phyloP scores from a whole-genome alignment of 2,113 vertebrate genomes.

The Butastur rufipennis region DNA sequence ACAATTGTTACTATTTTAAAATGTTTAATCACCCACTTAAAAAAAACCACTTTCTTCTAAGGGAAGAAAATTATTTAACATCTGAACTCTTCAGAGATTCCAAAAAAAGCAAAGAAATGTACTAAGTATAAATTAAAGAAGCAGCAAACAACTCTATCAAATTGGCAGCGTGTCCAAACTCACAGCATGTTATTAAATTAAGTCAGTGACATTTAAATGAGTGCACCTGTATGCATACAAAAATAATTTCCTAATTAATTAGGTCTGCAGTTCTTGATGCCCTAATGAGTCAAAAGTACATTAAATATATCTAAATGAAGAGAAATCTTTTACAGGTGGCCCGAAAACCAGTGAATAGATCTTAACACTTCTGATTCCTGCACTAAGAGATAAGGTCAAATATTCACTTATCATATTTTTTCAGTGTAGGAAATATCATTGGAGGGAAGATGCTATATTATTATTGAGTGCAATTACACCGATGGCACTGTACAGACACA shows the following conservation, averaged over 20 bases:
- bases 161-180: background rate
- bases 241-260: slow-evolving; percentile 41
- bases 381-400: background rate
- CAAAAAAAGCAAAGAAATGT: background rate
- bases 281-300: slow-evolving; percentile 28
- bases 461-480: background rate
- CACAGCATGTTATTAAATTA: background rate
- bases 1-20: background rate
- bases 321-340: background rate
- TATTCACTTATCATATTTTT: background rate
- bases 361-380: background rate
- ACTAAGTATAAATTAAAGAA: background rate
- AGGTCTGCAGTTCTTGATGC: background rate
- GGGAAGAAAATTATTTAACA: background rate
- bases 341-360: background rate
- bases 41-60: background rate
- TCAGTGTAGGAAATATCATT: background rate
- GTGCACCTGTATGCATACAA: slow-evolving; percentile 36
- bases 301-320: slow-evolving; percentile 1
- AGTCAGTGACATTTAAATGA: slow-evolving; percentile 46
- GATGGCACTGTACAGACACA: background rate
- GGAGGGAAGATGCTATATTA: background rate
- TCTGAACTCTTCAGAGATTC: background rate
- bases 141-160: background rate
- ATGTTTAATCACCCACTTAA: background rate